A percentile compares a stretch with the other conserved stretches of the same genome.
Evolutionary conservation across 2,888 invertebrate species (phyloP).

Genomic region (Dynastes maya): DNA sequence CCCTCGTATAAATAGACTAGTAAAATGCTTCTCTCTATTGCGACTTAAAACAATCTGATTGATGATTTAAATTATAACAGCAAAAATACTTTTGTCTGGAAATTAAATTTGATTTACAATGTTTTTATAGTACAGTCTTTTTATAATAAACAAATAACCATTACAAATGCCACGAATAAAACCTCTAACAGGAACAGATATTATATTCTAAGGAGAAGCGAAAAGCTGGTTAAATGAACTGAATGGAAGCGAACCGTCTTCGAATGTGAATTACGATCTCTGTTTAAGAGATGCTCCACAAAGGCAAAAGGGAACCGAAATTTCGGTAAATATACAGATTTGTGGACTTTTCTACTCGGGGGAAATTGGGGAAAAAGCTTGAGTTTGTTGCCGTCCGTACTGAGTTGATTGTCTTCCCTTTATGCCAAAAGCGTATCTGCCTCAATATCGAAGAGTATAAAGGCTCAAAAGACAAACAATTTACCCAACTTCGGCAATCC

Average conservation of each 20-base stretch:
- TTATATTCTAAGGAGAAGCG: background rate
- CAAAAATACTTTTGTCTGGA: background rate
- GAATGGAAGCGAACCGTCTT: constrained; percentile 8
- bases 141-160: background rate
- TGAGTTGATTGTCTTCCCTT: constrained; percentile 2
- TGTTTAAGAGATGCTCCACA: constrained; percentile 24
- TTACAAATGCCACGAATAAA: background rate
- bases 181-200: background rate
- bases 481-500: background rate
- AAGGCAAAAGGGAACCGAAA: constrained; percentile 26
- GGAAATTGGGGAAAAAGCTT: constrained; percentile 27
- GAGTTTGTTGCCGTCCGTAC: constrained; percentile 13
- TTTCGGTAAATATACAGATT: constrained; percentile 41
- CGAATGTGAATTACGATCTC: constrained; percentile 27
- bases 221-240: background rate
- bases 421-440: constrained; percentile 19
- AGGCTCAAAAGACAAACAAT: constrained; percentile 23
- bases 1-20: too few species aligned
- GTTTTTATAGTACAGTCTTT: background rate
- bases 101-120: background rate
- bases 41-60: too few species aligned
- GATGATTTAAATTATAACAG: too few species aligned
- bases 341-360: constrained; percentile 33
- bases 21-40: too few species aligned
- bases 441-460: background rate